A percentile compares a stretch with the other conserved stretches of the same genome.
Evolutionary conservation across 2,113 vertebrate species (phyloP).

Genomic region (Calidris pygmaea): DNA sequence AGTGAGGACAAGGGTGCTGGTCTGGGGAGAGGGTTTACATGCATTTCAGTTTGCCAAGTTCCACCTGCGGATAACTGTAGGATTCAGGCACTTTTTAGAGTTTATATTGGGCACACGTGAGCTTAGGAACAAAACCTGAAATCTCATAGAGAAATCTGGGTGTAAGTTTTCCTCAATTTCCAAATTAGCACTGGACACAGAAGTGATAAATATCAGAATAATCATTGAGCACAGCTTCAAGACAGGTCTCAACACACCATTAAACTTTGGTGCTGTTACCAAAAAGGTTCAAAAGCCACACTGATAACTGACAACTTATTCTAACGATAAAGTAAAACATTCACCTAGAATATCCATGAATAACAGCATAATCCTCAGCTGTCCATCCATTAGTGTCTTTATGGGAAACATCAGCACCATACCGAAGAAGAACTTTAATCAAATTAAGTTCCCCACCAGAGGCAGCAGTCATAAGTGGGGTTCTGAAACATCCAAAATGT

Average conservation of each 20-base stretch:
- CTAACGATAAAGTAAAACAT: neutral
- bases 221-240: neutral
- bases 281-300: neutral
- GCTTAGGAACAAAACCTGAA: neutral
- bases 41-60: neutral
- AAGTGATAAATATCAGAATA: neutral
- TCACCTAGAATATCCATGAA: constrained; percentile 85
- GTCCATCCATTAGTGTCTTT: constrained; percentile 84
- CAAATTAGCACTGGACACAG: neutral
- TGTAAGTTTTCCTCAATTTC: neutral
- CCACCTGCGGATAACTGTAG: neutral
- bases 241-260: neutral
- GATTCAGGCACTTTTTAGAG: neutral
- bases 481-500: constrained; percentile 68
- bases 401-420: constrained; percentile 78
- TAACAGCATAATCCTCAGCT: constrained; percentile 84
- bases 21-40: neutral
- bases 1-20: neutral
- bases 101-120: neutral
- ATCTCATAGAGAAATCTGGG: neutral
- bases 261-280: neutral
- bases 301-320: neutral
- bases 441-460: constrained; percentile 80
- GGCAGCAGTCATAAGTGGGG: constrained; percentile 83
- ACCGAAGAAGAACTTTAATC: constrained; percentile 78